Conservation (phyloP, 2,113 vertebrate species). For the Trinectes maculatus region DNA sequence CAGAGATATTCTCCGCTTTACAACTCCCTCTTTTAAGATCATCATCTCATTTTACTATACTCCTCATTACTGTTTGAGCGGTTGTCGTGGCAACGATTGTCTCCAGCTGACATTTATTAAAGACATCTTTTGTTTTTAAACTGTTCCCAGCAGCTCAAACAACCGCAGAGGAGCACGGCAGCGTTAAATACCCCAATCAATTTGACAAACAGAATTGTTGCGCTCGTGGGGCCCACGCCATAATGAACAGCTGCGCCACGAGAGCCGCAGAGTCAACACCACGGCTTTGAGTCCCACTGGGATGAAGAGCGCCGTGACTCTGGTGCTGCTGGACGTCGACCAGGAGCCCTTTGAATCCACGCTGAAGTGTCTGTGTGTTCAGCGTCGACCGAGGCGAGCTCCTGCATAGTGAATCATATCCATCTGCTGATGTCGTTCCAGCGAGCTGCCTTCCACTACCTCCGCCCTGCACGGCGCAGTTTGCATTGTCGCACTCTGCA, state of each 20-base stretch:
- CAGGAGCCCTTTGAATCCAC: slow-evolving; percentile 20
- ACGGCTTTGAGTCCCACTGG: slow-evolving; percentile 21
- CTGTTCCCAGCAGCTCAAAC: slow-evolving; percentile 29
- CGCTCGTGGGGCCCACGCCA: background rate
- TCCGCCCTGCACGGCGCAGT: slow-evolving; percentile 36
- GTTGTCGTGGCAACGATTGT: slow-evolving; percentile 11
- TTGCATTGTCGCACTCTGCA: slow-evolving; percentile 68
- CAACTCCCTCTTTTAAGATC: slow-evolving; percentile 13
- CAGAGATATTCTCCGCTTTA: slow-evolving; percentile 28
- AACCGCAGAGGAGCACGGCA: slow-evolving; percentile 25
- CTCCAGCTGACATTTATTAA: slow-evolving; percentile 28
- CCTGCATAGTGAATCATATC: slow-evolving; percentile 52
- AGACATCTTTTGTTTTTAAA: slow-evolving; percentile 39
- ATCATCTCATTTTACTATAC: slow-evolving; percentile 30
- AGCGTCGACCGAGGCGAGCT: slow-evolving; percentile 31
- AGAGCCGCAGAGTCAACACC: slow-evolving; percentile 47
- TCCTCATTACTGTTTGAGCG: slow-evolving; percentile 2
- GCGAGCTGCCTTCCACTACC: slow-evolving; percentile 24
- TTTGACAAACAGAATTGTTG: slow-evolving; percentile 29
- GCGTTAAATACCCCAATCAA: slow-evolving; percentile 38
- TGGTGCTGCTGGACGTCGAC: slow-evolving; percentile 35
- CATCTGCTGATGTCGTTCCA: slow-evolving; percentile 67
- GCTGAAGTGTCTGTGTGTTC: slow-evolving; percentile 48
- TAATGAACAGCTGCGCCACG: slow-evolving; percentile 44
- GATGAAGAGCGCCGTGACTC: slow-evolving; percentile 26